A percentile compares a stretch with the other conserved stretches of the same genome.
Evolutionary conservation across 2,113 vertebrate species (phyloP).

Genomic region (Peromyscus californicus): DNA sequence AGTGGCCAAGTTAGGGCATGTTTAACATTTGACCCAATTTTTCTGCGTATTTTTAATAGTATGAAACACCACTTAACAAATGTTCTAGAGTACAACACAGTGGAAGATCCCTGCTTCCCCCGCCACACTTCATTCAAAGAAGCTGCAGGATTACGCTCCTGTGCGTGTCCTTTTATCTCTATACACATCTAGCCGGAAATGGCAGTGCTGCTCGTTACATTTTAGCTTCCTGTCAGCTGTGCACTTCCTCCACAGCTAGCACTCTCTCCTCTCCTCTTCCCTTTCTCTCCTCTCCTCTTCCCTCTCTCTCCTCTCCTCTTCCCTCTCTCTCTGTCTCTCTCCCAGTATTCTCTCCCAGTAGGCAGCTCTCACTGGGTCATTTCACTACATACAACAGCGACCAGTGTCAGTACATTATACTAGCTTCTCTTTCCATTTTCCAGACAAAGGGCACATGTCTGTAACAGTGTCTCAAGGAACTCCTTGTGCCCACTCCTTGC

Average conservation of each 20-base stretch:
- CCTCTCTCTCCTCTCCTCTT: neutral
- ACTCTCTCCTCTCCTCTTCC: too few species aligned
- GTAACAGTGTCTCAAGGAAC: neutral
- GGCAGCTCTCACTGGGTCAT: neutral
- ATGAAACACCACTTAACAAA: constrained; percentile 29
- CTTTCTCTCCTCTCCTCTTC: neutral
- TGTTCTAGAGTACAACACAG: neutral
- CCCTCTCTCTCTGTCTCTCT: too few species aligned
- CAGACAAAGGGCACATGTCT: neutral
- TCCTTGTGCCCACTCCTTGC: neutral
- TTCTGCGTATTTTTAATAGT: constrained; percentile 10
- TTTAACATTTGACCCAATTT: constrained; percentile 42
- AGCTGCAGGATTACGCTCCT: neutral
- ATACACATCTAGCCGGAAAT: neutral
- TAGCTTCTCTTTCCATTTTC: constrained; percentile 34
- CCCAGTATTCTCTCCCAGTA: neutral
- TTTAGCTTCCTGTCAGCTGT: neutral
- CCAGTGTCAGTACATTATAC: neutral
- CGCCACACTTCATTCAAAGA: neutral
- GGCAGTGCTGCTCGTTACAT: neutral
- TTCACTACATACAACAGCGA: neutral
- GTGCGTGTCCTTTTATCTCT: neutral
- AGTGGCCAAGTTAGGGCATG: neutral
- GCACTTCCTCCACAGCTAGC: neutral
- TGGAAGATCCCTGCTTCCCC: neutral